Base-by-base conservation (phyloP, 2,888 invertebrate species). In the Coenonympha arcania region DNA sequence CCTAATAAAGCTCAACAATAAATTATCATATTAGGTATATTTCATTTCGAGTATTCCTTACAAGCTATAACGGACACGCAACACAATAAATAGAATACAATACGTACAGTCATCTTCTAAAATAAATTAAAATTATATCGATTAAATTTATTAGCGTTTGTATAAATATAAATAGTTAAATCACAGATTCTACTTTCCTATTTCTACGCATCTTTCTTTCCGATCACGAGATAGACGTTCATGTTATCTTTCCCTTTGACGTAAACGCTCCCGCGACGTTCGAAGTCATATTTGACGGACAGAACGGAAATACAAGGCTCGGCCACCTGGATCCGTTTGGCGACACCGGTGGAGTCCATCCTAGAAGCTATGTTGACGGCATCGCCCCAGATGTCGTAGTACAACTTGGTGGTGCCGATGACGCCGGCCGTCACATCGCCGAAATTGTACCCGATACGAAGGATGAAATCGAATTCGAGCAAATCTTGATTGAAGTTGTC, bases 371-470 rank as follows among this genome's bases (percentile, higher is more conserved):
- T 96, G 75, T 99, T 99, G 0, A 99, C 98, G 0, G 98, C 96
- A 75, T 99, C 98, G 0, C 98, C 98, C 98, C 98, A 99, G 64
- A 98, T 98, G 75, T 98, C 98, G 66, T 98, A 99, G 74, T 96
- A 95, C 53, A 99, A 85, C 71, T 98, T 99, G 1, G 95, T 95
- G 5, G 97, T 97, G 0, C 98, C 98, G 46, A 99, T 98, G 2
- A 99, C 94, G 1, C 98, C 98, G 0, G 98, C 97, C 0, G 98
- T 98, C 0, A 99, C 96, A 62, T 98, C 97, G 0, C 98, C 98
- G 63, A 92, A 93, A 79, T 98, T 98, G 69, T 92, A 95, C 2
- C 97, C 97, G 54, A 96, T 93, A 54, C 94, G 88, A 26, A 96
- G 80, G 40, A 95, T 92, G 50, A 96, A 89, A 73, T 95, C 94